Percentiles rank a stretch among this genome's conserved stretches.
These are phyloP conservation scores for Periphyllus acericola DNA, from an alignment of 2,888 invertebrate genomes.

Conservation along the genomic window DNA sequence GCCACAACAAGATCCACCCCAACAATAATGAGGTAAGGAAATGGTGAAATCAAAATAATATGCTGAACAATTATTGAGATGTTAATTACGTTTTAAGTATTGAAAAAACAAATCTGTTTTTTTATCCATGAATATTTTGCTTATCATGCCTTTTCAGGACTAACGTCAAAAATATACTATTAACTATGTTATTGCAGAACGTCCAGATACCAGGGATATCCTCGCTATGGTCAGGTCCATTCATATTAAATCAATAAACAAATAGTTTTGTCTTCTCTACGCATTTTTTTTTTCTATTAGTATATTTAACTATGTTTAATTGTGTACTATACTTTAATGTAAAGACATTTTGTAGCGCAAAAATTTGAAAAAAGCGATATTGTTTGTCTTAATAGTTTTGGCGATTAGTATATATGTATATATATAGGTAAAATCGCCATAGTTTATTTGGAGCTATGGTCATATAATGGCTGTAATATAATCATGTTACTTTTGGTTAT, in stretches of 20 bases:
- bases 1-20: slow-evolving; percentile 59
- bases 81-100: slow-evolving; percentile 1
- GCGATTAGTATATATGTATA: slow-evolving; percentile 26
- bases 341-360: slow-evolving; percentile 60
- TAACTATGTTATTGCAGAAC: slow-evolving; percentile 60
- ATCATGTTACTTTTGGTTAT: slow-evolving; percentile 51
- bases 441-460: slow-evolving; percentile 21
- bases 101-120: slow-evolving; percentile 16
- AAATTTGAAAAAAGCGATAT: slow-evolving; percentile 41
- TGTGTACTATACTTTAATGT: slow-evolving; percentile 58
- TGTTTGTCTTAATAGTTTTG: slow-evolving; percentile 49
- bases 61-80: slow-evolving; percentile 10
- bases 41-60: background rate
- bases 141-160: slow-evolving; percentile 55
- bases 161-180: slow-evolving; percentile 60
- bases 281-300: slow-evolving; percentile 57
- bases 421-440: background rate
- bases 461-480: slow-evolving; percentile 41
- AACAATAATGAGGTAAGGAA: slow-evolving; percentile 54
- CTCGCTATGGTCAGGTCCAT: slow-evolving; percentile 61
- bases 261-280: slow-evolving; percentile 60
- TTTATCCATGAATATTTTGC: slow-evolving; percentile 43
- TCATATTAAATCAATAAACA: slow-evolving; percentile 58
- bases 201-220: slow-evolving; percentile 59
- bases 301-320: slow-evolving; percentile 60